These are phyloP conservation scores for Papilio helenus DNA, from an alignment of 1,140 invertebrate genomes.

Conservation along the genomic window DNA sequence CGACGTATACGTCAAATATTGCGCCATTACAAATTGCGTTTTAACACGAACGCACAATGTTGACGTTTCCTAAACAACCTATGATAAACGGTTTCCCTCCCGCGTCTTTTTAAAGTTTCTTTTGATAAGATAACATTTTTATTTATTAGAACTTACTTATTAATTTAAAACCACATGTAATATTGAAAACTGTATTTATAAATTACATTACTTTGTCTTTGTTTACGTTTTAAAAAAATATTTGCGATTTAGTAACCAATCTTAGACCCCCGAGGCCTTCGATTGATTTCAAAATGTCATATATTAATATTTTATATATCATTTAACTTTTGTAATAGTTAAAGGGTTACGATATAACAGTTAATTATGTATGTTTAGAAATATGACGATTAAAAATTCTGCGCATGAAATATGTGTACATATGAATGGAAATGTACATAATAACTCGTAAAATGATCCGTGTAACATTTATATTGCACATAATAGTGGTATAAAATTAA, in stretches of 20 bases:
- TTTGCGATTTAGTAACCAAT: constrained; percentile 51
- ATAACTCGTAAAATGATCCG: background rate
- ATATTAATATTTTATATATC: constrained; percentile 23
- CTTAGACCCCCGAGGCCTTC: constrained; percentile 51
- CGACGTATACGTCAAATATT: constrained; percentile 59
- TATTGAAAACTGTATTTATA: too few relatives aligned
- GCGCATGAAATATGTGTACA: constrained; percentile 3
- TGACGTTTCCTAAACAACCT: constrained; percentile 51
- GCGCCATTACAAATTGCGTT: constrained; percentile 56
- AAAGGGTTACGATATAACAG: background rate
- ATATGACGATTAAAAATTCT: constrained; percentile 13
- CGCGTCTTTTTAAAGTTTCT: background rate
- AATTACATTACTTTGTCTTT: too few relatives aligned
- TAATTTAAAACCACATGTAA: background rate
- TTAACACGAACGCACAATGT: constrained; percentile 51
- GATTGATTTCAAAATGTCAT: constrained; percentile 51
- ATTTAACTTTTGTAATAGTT: constrained; percentile 30
- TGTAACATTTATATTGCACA: background rate
- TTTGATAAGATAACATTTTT: background rate
- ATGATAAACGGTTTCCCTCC: background rate
- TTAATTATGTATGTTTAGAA: constrained; percentile 31
- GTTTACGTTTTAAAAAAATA: too few relatives aligned
- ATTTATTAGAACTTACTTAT: background rate
- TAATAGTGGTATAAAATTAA: background rate
- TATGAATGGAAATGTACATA: constrained; percentile 10